A percentile compares a stretch with the other conserved stretches of the same genome.
Evolutionary conservation across 2,888 invertebrate genomes (phyloP).

Genomic region (Laspeyria flexula): DNA sequence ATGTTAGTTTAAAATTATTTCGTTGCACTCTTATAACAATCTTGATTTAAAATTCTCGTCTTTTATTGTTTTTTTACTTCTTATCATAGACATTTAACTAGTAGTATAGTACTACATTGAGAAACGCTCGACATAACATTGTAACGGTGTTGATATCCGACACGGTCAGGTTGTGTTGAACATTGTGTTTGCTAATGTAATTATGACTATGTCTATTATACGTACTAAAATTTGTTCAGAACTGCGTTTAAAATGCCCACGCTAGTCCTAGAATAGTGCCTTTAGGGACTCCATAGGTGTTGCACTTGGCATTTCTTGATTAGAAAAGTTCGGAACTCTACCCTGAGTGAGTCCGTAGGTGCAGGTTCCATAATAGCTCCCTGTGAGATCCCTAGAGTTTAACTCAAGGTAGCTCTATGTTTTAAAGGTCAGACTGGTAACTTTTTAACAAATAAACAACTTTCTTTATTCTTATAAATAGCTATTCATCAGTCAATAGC

Average conservation of each 20-base stretch:
- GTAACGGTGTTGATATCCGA: slow-evolving; percentile 38
- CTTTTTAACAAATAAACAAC: too few species aligned
- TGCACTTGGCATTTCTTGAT: too few species aligned
- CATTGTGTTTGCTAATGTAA: slow-evolving; percentile 27
- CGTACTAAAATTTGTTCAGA: background rate
- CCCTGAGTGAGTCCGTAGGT: background rate
- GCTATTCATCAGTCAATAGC: too few species aligned
- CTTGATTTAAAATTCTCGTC: background rate
- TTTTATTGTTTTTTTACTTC: background rate
- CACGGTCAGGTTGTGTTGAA: slow-evolving; percentile 27
- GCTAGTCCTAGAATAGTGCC: background rate
- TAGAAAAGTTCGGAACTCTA: background rate
- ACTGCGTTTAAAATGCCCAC: background rate
- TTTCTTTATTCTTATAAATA: too few species aligned
- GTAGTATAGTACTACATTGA: slow-evolving; percentile 21
- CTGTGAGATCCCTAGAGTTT: too few species aligned
- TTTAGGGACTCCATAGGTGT: background rate
- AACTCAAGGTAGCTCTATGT: background rate
- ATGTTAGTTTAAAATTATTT: background rate
- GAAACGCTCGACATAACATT: slow-evolving; percentile 41
- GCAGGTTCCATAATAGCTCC: background rate
- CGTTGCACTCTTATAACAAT: background rate
- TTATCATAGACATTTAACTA: background rate
- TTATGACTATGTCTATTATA: slow-evolving; percentile 4
- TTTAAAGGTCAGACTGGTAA: background rate